Conservation (phyloP, 2,888 invertebrate species). For the Copidosoma aretas region DNA sequence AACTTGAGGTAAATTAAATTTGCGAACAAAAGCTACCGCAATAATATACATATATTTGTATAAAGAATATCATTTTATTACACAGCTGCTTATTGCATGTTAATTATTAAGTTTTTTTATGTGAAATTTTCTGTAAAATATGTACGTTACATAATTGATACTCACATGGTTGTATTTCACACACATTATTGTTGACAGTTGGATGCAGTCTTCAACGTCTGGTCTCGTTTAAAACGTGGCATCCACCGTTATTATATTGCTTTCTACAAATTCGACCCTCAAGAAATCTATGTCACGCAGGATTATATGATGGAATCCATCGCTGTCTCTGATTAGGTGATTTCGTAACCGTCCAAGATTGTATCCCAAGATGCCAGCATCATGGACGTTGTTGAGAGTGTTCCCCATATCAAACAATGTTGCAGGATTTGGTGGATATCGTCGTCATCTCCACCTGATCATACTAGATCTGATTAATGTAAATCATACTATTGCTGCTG, state of each 20-base stretch:
- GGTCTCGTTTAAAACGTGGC: background rate
- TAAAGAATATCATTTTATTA: too few relatives aligned
- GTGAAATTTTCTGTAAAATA: background rate
- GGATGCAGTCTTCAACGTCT: background rate
- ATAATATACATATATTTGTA: too few relatives aligned
- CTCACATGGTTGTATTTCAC: background rate
- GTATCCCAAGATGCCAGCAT: background rate
- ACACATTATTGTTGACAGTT: background rate
- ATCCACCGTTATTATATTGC: background rate
- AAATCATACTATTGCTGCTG: too few relatives aligned
- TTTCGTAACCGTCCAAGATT: background rate
- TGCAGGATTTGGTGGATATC: too few relatives aligned
- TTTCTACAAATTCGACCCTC: background rate
- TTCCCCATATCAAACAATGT: background rate
- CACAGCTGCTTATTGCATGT: too few relatives aligned
- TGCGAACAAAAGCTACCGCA: too few relatives aligned
- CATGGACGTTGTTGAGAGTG: background rate
- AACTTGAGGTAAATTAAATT: too few relatives aligned
- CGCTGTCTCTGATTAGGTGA: background rate
- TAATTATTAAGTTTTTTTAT: too few relatives aligned
- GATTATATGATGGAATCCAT: too few relatives aligned
- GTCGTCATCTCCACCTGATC: too few relatives aligned
- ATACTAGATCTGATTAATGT: too few relatives aligned
- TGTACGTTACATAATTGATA: too few relatives aligned
- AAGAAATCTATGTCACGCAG: background rate